A percentile compares a stretch with the other conserved stretches of the same genome.
These are phyloP conservation scores for Pachyrhynchus sulphureomaculatus DNA, from an alignment of 1,140 invertebrate species.

Conservation along the genomic window DNA sequence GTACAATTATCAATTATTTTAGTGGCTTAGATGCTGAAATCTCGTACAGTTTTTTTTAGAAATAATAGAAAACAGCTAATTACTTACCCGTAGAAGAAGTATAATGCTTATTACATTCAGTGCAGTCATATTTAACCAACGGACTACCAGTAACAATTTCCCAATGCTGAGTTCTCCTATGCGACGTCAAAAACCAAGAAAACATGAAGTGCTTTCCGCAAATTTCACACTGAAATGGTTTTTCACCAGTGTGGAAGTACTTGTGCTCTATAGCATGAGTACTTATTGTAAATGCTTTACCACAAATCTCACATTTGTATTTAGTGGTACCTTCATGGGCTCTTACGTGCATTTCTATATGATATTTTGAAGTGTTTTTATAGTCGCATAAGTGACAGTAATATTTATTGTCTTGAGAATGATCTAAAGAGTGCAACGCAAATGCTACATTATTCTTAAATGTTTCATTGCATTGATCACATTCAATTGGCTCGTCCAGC, in stretches of 20 bases:
- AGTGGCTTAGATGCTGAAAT: too few relatives aligned
- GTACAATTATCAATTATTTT: too few relatives aligned
- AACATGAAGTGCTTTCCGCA: slow-evolving; percentile 58
- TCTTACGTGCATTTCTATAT: slow-evolving; percentile 49
- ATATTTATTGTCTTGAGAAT: slow-evolving; percentile 46
- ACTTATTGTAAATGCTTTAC: slow-evolving; percentile 54
- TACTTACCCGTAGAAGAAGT: slow-evolving; percentile 44
- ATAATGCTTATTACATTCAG: slow-evolving; percentile 48
- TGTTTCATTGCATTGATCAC: slow-evolving; percentile 43
- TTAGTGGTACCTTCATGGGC: slow-evolving; percentile 52
- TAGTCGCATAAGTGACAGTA: slow-evolving; percentile 53
- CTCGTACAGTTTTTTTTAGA: too few relatives aligned
- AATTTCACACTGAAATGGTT: slow-evolving; percentile 62
- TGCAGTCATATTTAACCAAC: slow-evolving; percentile 47
- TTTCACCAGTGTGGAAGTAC: slow-evolving; percentile 59
- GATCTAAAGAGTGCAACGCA: slow-evolving; percentile 45
- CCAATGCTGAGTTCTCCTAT: slow-evolving; percentile 48
- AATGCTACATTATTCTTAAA: slow-evolving; percentile 43
- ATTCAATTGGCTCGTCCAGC: slow-evolving; percentile 41
- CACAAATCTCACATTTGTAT: slow-evolving; percentile 56
- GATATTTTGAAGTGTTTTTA: slow-evolving; percentile 51
- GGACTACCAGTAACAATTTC: slow-evolving; percentile 48
- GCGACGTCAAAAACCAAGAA: slow-evolving; percentile 48
- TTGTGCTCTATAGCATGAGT: slow-evolving; percentile 53
- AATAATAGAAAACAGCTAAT: not conserved